Conservation (phyloP, 2,797 vertebrate species). For the Fistularia tabacaria region DNA sequence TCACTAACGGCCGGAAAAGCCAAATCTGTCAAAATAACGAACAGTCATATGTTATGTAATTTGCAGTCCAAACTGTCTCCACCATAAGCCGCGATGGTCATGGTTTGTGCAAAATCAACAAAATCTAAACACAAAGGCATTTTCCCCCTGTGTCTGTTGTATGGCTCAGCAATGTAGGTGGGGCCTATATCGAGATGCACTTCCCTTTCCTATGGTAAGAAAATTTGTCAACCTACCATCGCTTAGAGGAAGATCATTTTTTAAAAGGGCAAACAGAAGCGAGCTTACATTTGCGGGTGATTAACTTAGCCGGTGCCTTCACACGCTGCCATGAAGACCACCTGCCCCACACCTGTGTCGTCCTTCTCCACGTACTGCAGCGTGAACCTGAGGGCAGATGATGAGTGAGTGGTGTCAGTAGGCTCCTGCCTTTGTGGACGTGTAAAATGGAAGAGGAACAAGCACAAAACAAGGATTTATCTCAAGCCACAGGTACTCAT, state of each 20-base stretch:
- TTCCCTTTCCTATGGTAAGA: slow-evolving; percentile 74
- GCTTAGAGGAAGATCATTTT: slow-evolving; percentile 47
- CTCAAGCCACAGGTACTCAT: slow-evolving; percentile 57
- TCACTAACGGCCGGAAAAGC: too few relatives aligned
- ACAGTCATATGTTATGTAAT: too few relatives aligned
- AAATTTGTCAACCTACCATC: slow-evolving; percentile 64
- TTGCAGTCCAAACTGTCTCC: too few relatives aligned
- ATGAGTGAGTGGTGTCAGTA: slow-evolving; percentile 33
- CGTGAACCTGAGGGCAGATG: slow-evolving; percentile 19
- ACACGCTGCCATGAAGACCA: slow-evolving; percentile 17
- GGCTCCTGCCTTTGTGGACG: slow-evolving; percentile 13
- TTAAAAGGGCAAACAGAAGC: slow-evolving; percentile 23
- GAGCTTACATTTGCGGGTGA: too few relatives aligned
- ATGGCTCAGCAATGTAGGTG: too few relatives aligned
- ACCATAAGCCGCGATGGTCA: too few relatives aligned
- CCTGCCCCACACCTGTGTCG: not conserved
- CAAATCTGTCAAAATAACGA: too few relatives aligned
- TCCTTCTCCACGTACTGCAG: slow-evolving; percentile 1
- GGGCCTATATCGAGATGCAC: slow-evolving; percentile 63
- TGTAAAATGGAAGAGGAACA: slow-evolving; percentile 63
- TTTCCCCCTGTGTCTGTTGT: slow-evolving; percentile 28
- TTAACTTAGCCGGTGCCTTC: not conserved
- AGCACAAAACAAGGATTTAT: slow-evolving; percentile 38
- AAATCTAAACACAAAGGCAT: slow-evolving; percentile 15
- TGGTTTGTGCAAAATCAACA: slow-evolving; percentile 1